Evolutionary conservation across 2,797 vertebrate genomes (phyloP).

Genomic region (Sardinella longiceps): DNA sequence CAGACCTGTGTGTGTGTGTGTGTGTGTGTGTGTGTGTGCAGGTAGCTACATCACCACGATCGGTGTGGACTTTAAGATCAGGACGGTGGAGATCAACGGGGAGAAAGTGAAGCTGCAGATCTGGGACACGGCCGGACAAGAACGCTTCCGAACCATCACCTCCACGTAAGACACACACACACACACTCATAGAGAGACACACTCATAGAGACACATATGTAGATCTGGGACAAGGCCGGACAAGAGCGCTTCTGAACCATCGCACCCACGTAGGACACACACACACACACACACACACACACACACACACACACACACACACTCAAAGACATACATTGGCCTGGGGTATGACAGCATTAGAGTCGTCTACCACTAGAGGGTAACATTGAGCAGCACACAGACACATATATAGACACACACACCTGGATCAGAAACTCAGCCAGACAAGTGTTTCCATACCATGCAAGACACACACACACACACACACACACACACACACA

Average conservation of each 20-base stretch:
- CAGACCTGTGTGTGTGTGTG: not conserved
- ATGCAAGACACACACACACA: not conserved
- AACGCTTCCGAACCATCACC: slow-evolving; percentile 97
- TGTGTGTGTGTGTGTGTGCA: slow-evolving; percentile 56
- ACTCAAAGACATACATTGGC: slow-evolving; percentile 76
- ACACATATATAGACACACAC: slow-evolving; percentile 65
- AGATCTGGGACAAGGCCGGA: not conserved
- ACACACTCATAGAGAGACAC: not conserved
- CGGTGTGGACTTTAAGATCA: slow-evolving; percentile 98
- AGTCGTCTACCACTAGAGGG: slow-evolving; percentile 63
- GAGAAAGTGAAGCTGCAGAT: slow-evolving; percentile 99
- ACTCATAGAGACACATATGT: not conserved
- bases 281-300: not conserved
- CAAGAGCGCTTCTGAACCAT: slow-evolving; percentile 97
- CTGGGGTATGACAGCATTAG: slow-evolving; percentile 96
- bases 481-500: slow-evolving; percentile 23
- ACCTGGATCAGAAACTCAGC: slow-evolving; percentile 99
- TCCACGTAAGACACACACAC: slow-evolving; percentile 88
- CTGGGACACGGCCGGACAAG: slow-evolving; percentile 98
- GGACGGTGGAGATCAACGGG: slow-evolving; percentile 97
- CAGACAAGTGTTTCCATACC: slow-evolving; percentile 80
- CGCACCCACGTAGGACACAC: slow-evolving; percentile 94
- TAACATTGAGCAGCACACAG: not conserved
- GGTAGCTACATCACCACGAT: slow-evolving; percentile 99
- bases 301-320: not conserved